Base-by-base conservation (phyloP, 2,797 vertebrate genomes). In the Sebastes minor region DNA sequence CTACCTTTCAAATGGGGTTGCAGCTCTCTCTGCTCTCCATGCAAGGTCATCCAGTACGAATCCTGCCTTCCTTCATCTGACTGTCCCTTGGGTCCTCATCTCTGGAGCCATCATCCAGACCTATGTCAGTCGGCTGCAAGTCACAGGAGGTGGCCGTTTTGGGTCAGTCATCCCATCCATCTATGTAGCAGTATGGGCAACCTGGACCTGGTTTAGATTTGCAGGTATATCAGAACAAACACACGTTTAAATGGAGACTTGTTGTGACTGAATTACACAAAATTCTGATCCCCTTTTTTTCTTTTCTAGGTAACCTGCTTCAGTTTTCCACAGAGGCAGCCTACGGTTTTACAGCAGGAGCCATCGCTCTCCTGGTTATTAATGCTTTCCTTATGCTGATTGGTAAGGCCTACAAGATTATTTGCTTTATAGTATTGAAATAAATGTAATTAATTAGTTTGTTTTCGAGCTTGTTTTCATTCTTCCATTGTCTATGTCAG, bases 141-240 rank as follows among this genome's bases (percentile, higher is more conserved):
- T 97, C 32, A 93, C 77, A 70, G 94, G 91, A 6, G 93, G 94
- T 16, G 91, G 80, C 57, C 94, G 95, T 35, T 97, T 97, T n/a
- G 96, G 97, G 0, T 96, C 95, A 0, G 74, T 97, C 75, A 94
- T 97, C 57, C 95, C 97, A 0, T 96, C 96, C 76, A 93, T 96
- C 86, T 97, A 97, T 6, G 92, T 93, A 6, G 95, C 82, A 27
- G 89, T 97, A n/a, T 97, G 97, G 97, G 97, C 95, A 27, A 95
- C 92, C 0, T 98, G 97, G 97, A 94, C 94, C 53, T 98, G 97
- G 97, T 97, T 96, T 83, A 95, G 96, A 8, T 95, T 97, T 87
- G 94, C 96, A 96, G 97, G 97, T 97, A 92, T 61, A 66, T 71
- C 35, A 28, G 12, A 46, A 10, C 18, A 69, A 49, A 62, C 6